A percentile compares a stretch with the other conserved stretches of the same genome.
Evolutionary conservation across 2,113 vertebrate genomes (phyloP).

Genomic region (Ailurus styani): DNA sequence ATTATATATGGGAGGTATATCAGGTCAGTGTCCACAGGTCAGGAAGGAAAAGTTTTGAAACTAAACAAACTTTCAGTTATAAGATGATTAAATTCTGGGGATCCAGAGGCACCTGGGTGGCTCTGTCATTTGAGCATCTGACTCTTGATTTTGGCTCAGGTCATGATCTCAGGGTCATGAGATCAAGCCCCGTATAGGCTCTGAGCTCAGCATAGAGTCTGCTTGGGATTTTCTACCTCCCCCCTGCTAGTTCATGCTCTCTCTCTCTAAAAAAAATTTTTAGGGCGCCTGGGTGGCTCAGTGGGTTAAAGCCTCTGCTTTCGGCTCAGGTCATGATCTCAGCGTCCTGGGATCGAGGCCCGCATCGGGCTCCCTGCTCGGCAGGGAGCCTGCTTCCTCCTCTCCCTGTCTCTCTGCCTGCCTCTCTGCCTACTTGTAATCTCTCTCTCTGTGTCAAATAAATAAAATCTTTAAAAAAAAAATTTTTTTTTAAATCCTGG

Average conservation of each 20-base stretch:
- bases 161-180: not conserved
- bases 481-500: too few relatives aligned
- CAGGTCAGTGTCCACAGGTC: not conserved
- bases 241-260: not conserved
- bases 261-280: not conserved
- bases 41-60: not conserved
- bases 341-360: too few relatives aligned
- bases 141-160: not conserved
- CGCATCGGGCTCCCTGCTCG: too few relatives aligned
- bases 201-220: not conserved
- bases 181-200: not conserved
- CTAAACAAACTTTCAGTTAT: not conserved
- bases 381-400: too few relatives aligned
- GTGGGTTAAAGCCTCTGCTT: too few relatives aligned
- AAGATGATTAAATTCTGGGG: not conserved
- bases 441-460: too few relatives aligned
- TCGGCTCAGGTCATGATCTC: too few relatives aligned
- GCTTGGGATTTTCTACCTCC: not conserved
- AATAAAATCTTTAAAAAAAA: too few relatives aligned
- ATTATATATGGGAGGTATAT: not conserved
- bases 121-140: not conserved
- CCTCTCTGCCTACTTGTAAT: too few relatives aligned
- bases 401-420: too few relatives aligned
- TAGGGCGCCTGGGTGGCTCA: too few relatives aligned
- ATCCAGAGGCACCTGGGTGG: not conserved